phyloP scores from a whole-genome alignment of 1,140 invertebrate genomes.

The Eufriesea mexicana region DNA sequence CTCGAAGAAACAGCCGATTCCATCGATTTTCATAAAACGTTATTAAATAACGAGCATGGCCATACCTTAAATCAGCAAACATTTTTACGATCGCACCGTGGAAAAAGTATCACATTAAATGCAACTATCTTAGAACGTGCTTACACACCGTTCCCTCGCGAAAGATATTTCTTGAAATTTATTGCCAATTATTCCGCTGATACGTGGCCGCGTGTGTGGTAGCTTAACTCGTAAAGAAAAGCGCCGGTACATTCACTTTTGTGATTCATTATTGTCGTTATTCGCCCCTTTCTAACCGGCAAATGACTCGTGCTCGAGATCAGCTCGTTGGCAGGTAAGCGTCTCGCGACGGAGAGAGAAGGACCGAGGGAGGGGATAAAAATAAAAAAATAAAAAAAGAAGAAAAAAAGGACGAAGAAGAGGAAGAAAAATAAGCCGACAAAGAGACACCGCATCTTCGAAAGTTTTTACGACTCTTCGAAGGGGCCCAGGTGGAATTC shows the following conservation, averaged over 20 bases:
- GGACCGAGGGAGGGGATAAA: not conserved
- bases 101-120: not conserved
- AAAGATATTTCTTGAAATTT: slow-evolving; percentile 21
- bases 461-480: slow-evolving; percentile 50
- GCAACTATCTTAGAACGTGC: not conserved
- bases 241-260: not conserved
- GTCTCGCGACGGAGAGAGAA: no score
- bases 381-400: slow-evolving; percentile 5
- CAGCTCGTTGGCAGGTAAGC: slow-evolving; percentile 20
- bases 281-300: not conserved
- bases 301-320: slow-evolving; percentile 21
- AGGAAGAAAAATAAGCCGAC: slow-evolving; percentile 47
- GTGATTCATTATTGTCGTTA: slow-evolving; percentile 36
- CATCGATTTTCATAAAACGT: not conserved
- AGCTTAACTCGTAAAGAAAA: not conserved
- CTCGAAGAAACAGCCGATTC: not conserved
- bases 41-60: not conserved
- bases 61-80: not conserved
- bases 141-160: not conserved
- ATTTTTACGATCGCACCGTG: not conserved
- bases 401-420: not conserved
- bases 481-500: not conserved
- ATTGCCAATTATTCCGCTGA: slow-evolving; percentile 18
- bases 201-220: not conserved
- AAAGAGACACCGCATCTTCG: slow-evolving; percentile 47